A percentile compares a stretch with the other conserved stretches of the same genome.
These are phyloP conservation scores for Manis pentadactyla DNA, from an alignment of 2,797 vertebrate genomes.

Conservation along the genomic window DNA sequence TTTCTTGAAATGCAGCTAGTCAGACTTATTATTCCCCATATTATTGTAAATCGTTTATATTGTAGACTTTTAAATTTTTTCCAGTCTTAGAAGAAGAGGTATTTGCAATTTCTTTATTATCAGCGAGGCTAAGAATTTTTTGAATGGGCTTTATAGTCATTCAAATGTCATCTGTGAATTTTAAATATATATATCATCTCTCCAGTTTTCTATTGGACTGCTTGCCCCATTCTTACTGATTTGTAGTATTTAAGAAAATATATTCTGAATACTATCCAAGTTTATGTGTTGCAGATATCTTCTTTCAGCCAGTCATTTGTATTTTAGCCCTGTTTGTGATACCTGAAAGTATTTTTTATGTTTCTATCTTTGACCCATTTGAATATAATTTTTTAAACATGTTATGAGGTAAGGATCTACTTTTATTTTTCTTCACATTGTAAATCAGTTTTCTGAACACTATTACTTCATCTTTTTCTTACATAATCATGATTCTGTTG, in stretches of 20 bases:
- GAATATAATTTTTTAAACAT: constrained; percentile 36
- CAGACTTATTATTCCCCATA: neutral
- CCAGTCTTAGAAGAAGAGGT: neutral
- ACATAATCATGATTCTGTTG: neutral
- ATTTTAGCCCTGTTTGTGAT: constrained; percentile 34
- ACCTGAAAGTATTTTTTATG: constrained; percentile 6
- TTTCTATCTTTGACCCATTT: neutral
- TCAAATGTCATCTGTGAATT: neutral
- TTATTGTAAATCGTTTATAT: neutral
- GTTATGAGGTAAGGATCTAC: neutral
- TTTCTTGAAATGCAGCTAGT: neutral
- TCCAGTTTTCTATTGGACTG: constrained; percentile 2
- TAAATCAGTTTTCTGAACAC: constrained; percentile 36
- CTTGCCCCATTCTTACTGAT: neutral
- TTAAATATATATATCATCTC: neutral
- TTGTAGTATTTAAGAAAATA: constrained; percentile 20
- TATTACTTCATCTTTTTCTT: constrained; percentile 8
- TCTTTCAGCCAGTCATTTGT: constrained; percentile 8
- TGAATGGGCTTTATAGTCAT: neutral
- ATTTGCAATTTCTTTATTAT: constrained; percentile 36
- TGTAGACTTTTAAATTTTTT: neutral
- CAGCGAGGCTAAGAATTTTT: neutral
- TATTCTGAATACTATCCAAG: neutral
- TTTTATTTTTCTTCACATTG: constrained; percentile 23
- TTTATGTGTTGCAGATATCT: neutral